A percentile compares a stretch with the other conserved stretches of the same genome.
phyloP scores from a whole-genome alignment of 2,888 invertebrate species.

The Trichopria drosophilae region DNA sequence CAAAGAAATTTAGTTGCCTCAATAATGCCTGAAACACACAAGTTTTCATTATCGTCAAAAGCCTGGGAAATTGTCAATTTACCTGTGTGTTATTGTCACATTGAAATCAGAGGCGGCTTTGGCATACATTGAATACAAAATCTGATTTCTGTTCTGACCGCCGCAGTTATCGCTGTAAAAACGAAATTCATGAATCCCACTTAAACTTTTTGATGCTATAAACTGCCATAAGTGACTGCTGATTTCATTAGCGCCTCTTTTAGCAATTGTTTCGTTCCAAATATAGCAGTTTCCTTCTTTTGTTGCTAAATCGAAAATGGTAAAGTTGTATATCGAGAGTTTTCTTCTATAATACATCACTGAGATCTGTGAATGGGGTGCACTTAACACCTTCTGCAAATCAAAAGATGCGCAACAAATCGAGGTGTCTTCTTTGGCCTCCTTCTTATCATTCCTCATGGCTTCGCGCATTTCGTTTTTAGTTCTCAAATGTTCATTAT shows the following conservation, averaged over 20 bases:
- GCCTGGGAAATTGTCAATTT: too few relatives aligned
- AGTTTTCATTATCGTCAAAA: too few relatives aligned
- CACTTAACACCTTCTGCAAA: slow-evolving; percentile 3
- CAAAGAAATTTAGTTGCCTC: too few relatives aligned
- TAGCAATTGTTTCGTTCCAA: slow-evolving; percentile 19
- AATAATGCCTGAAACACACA: too few relatives aligned
- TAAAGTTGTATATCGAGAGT: slow-evolving; percentile 13
- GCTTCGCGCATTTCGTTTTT: too few relatives aligned
- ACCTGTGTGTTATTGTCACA: slow-evolving; percentile 14
- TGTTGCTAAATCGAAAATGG: slow-evolving; percentile 13
- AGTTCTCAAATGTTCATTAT: too few relatives aligned
- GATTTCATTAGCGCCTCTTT: slow-evolving; percentile 12
- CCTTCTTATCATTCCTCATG: too few relatives aligned
- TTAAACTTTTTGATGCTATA: slow-evolving; percentile 4
- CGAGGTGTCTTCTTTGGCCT: too few relatives aligned
- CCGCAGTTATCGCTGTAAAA: slow-evolving; percentile 8
- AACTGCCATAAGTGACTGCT: slow-evolving; percentile 15
- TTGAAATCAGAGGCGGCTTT: slow-evolving; percentile 11
- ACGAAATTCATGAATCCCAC: slow-evolving; percentile 8
- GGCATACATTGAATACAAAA: slow-evolving; percentile 20
- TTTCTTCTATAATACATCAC: too few relatives aligned
- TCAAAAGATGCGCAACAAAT: slow-evolving; percentile 8
- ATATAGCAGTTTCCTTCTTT: slow-evolving; percentile 18
- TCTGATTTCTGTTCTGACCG: slow-evolving; percentile 18
- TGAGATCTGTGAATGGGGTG: background rate